These are phyloP conservation scores for Hydrophis major DNA, from an alignment of 2,797 vertebrate genomes.

Conservation along the genomic window DNA sequence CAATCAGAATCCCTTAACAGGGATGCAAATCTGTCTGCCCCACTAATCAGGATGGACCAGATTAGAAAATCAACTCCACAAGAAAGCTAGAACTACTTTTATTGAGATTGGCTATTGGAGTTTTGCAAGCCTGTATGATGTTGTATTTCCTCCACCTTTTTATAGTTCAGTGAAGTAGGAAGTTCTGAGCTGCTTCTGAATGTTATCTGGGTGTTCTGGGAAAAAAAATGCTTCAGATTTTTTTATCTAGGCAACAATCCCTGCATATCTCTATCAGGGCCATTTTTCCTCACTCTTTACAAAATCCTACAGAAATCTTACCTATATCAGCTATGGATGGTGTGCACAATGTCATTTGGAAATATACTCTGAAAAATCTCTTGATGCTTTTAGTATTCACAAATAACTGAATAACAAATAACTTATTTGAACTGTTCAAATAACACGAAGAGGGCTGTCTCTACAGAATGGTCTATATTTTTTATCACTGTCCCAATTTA, in stretches of 20 bases:
- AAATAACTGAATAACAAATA: not conserved
- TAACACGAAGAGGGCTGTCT: not conserved
- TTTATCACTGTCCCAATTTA: not conserved
- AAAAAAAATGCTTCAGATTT: not conserved
- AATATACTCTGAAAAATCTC: not conserved
- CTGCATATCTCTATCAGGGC: not conserved
- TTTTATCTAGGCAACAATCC: not conserved
- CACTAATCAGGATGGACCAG: not conserved
- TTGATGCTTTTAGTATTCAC: not conserved
- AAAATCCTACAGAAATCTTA: not conserved
- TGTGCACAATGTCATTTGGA: not conserved
- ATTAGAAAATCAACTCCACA: not conserved
- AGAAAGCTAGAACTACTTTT: not conserved
- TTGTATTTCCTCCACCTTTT: not conserved
- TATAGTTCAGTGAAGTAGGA: not conserved
- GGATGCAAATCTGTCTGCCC: not conserved
- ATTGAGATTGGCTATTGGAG: not conserved
- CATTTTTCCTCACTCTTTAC: not conserved
- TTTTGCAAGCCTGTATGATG: not conserved
- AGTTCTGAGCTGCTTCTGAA: not conserved
- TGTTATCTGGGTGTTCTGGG: not conserved
- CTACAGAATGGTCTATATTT: not conserved
- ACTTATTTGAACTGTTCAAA: not conserved
- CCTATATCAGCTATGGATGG: not conserved
- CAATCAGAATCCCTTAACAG: not conserved